These are phyloP conservation scores for Agonopterix alstromeriana DNA, from an alignment of 2,888 invertebrate genomes.

Conservation along the genomic window DNA sequence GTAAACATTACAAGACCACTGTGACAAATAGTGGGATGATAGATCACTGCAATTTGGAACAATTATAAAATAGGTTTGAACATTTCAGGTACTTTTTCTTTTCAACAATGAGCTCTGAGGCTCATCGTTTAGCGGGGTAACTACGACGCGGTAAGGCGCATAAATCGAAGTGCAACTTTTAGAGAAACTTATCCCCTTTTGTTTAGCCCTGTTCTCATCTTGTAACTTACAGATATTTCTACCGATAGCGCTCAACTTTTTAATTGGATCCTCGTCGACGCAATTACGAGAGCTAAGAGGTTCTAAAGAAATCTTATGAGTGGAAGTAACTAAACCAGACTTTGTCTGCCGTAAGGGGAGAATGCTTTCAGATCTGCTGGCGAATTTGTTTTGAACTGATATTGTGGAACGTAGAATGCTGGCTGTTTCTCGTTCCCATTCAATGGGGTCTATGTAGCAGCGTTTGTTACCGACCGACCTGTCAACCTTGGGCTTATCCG, in stretches of 20 bases:
- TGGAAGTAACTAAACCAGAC: conserved; percentile 39
- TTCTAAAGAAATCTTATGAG: conserved; percentile 32
- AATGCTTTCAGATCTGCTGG: conserved; percentile 36
- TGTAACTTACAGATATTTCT: conserved; percentile 59
- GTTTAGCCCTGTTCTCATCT: conserved; percentile 46
- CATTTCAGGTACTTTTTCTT: conserved; percentile 2
- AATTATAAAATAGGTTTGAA: neutral
- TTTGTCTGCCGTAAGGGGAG: conserved; percentile 46
- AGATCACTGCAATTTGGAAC: neutral
- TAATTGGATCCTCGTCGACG: conserved; percentile 45
- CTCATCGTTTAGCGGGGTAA: conserved; percentile 51
- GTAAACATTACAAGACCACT: no score
- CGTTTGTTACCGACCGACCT: conserved; percentile 72
- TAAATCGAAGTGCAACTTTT: conserved; percentile 62
- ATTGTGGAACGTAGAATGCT: conserved; percentile 70
- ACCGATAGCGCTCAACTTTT: conserved; percentile 64
- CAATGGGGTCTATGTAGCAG: conserved; percentile 69
- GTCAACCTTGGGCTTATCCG: conserved; percentile 53
- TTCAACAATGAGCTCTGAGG: conserved; percentile 17
- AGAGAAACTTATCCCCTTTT: conserved; percentile 53
- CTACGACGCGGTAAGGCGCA: conserved; percentile 53
- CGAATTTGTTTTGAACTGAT: conserved; percentile 61
- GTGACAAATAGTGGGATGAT: no score
- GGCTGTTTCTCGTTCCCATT: conserved; percentile 76
- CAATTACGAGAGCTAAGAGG: conserved; percentile 38